These are phyloP conservation scores for Phoebastria nigripes DNA, from an alignment of 2,797 vertebrate genomes.

Conservation along the genomic window DNA sequence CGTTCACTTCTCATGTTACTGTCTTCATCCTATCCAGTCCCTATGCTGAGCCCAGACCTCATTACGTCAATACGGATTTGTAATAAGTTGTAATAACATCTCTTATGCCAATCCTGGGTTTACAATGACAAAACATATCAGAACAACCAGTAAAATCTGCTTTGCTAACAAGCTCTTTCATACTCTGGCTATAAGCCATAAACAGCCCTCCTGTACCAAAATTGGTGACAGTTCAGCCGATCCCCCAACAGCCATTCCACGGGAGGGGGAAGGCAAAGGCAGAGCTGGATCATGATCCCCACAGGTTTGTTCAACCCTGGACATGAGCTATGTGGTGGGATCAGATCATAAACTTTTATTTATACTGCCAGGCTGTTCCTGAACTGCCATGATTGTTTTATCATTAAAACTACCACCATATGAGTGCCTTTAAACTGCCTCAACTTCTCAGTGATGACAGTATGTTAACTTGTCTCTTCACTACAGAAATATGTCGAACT, in stretches of 20 bases:
- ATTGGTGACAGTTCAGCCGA: rapidly evolving
- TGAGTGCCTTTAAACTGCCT: neutral
- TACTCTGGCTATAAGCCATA: neutral
- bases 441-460: neutral
- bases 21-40: neutral
- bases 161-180: neutral
- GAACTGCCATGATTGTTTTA: neutral
- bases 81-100: neutral
- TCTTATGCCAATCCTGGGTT: neutral
- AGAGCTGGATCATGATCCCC: neutral
- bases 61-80: neutral
- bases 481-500: neutral
- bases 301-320: neutral
- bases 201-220: neutral
- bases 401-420: neutral
- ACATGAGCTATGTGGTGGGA: neutral
- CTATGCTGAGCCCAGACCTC: neutral
- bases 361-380: neutral
- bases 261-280: neutral
- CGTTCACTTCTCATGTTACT: neutral
- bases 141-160: neutral
- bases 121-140: neutral
- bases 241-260: neutral
- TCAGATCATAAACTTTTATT: neutral
- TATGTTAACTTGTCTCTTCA: neutral